Percentiles rank a stretch among this genome's conserved stretches.
Conservation (phyloP, 2,797 vertebrate species). For the Melanogrammus aeglefinus region DNA sequence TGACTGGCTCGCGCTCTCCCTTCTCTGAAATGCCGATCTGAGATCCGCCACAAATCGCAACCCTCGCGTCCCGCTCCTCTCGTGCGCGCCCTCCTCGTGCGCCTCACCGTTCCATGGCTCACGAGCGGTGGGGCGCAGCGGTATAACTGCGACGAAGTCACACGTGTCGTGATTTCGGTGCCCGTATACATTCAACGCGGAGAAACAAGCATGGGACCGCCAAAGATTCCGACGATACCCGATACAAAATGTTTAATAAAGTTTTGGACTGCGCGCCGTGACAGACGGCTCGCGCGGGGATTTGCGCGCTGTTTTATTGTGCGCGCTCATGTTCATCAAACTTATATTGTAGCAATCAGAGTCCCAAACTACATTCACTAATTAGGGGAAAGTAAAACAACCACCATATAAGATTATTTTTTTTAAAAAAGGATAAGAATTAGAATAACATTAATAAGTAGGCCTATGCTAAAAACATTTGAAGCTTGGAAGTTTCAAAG, state of each 20-base stretch:
- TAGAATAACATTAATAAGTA: not conserved
- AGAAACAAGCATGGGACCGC: no score
- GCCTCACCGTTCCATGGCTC: constrained; percentile 29
- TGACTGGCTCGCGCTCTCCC: not conserved
- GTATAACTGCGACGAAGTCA: not conserved
- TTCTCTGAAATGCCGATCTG: not conserved
- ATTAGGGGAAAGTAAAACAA: not conserved
- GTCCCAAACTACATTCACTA: not conserved
- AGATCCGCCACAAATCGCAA: not conserved
- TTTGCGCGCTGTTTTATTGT: not conserved
- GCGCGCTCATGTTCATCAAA: not conserved
- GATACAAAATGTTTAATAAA: no score
- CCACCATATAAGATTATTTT: no score
- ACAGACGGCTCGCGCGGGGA: no score
- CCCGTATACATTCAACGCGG: no score
- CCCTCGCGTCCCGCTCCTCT: not conserved
- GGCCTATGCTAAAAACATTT: not conserved
- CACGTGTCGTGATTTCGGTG: no score
- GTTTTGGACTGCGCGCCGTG: no score
- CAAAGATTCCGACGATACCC: no score
- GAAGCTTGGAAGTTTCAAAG: no score
- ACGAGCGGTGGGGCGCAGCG: constrained; percentile 53
- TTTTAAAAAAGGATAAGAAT: not conserved
- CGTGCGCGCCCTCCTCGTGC: constrained; percentile 31
- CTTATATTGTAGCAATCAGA: not conserved